These are phyloP conservation scores for Acropora tenuis DNA, from an alignment of 64 coral and sea anemone species.

Conservation along the genomic window DNA sequence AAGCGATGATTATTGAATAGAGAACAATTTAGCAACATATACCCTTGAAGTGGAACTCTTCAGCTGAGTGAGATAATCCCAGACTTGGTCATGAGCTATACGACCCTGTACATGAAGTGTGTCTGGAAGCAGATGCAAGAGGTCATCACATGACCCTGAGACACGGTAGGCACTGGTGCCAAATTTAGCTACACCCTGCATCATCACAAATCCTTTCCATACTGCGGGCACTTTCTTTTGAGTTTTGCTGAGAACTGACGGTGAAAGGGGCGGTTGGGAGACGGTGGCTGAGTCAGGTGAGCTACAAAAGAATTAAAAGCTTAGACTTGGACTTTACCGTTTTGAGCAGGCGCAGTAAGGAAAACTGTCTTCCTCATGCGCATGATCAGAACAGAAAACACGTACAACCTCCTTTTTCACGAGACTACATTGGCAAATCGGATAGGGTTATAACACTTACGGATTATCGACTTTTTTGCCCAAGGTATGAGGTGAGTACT, in stretches of 20 bases:
- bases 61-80: constrained; percentile 94
- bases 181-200: constrained; percentile 97
- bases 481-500: no score
- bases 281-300: constrained; percentile 76
- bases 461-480: no score
- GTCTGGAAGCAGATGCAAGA: constrained; percentile 90
- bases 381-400: no score
- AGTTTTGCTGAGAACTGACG: constrained; percentile 61
- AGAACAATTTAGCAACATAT: not conserved
- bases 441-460: no score
- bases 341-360: no score
- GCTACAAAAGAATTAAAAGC: constrained; percentile 1
- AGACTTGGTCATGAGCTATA: constrained; percentile 94
- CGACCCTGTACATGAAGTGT: constrained; percentile 94
- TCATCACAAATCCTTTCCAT: constrained; percentile 99
- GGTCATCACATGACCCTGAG: constrained; percentile 86
- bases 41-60: constrained; percentile 91
- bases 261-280: constrained; percentile 51
- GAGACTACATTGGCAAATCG: no score
- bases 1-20: no score
- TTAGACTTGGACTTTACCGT: no score
- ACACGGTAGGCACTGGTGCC: constrained; percentile 89
- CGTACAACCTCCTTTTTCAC: no score
- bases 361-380: no score
- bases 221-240: constrained; percentile 68